Conservation (phyloP, 2,113 vertebrate species). For the Atlantisia rogersi region DNA sequence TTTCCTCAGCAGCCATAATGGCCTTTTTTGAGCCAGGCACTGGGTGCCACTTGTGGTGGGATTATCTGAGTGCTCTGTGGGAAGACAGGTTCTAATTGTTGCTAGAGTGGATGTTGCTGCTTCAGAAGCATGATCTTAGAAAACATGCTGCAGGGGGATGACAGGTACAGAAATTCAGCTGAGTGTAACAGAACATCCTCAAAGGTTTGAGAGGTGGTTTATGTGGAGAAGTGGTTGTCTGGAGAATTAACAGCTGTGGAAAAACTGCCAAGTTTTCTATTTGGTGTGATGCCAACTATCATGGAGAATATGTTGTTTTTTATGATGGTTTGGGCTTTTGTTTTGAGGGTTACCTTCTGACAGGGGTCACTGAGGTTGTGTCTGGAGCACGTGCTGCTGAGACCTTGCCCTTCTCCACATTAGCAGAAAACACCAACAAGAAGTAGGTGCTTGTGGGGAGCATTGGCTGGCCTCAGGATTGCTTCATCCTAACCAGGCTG, state of each 20-base stretch:
- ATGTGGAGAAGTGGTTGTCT: not conserved
- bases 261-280: not conserved
- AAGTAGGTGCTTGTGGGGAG: not conserved
- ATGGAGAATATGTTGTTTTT: not conserved
- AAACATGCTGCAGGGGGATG: not conserved
- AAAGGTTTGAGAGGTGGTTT: not conserved
- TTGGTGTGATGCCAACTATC: not conserved
- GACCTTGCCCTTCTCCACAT: not conserved
- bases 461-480: not conserved
- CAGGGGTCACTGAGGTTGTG: not conserved
- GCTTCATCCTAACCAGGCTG: not conserved
- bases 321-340: not conserved
- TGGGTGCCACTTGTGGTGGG: not conserved
- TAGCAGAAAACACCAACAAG: not conserved
- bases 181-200: not conserved
- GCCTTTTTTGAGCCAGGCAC: not conserved
- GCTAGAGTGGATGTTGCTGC: not conserved
- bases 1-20: not conserved
- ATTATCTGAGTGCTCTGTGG: not conserved
- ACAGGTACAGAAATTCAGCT: not conserved
- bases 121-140: not conserved
- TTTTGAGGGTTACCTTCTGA: not conserved
- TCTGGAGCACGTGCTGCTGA: not conserved
- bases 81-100: not conserved
- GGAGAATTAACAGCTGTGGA: not conserved